Evolutionary conservation across 1,140 invertebrate genomes (phyloP), one percentile per base, ranked within the genome.

Genomic region (Nylanderia fulva): DNA sequence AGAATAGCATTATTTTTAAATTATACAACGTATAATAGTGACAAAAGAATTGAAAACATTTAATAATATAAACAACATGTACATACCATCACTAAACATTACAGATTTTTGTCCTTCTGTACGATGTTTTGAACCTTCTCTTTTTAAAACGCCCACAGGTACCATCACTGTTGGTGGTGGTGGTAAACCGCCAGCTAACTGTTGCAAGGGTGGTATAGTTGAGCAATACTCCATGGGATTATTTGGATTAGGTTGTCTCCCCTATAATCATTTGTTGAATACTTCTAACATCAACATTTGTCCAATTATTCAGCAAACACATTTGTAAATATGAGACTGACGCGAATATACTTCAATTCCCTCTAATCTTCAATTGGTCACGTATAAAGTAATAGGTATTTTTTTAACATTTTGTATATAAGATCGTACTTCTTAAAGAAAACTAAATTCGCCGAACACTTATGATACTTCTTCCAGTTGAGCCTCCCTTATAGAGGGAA

Each of bases 221-320:
- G 97, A 98, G 95, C 98, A 98, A 94, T 98, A 98, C 94, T 98
- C 98, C 96, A 97, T 97, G 45, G 98, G 98, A 95, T 98, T 98
- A 94, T 98, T 98, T 63, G 98, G 98, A 95, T 98, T 98, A 71
- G 97, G 98, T 86, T 95, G 94, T 93, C 94, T 94, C 86, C 92
- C 94, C 94, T 93, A 94, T 94, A 95, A 95, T 92, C 92, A 94
- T 94, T 95, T 94, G 93, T 94, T 91, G 92, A 94, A 94, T 95
- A 95, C 94, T 95, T 95, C 97, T 97, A 83, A 97, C 96, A 90
- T 96, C 94, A 8, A 95, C 96, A 92, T 96, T 96, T 91, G 95
- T 95, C 92, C 90, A 85, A 87, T 82, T 29, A 54, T 68, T 63
- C 66, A 87, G 63, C 68, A 86, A 88, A 91, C 84, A 91, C 86